Base-by-base conservation (phyloP, 2,113 vertebrate species). In the Prionailurus viverrinus region DNA sequence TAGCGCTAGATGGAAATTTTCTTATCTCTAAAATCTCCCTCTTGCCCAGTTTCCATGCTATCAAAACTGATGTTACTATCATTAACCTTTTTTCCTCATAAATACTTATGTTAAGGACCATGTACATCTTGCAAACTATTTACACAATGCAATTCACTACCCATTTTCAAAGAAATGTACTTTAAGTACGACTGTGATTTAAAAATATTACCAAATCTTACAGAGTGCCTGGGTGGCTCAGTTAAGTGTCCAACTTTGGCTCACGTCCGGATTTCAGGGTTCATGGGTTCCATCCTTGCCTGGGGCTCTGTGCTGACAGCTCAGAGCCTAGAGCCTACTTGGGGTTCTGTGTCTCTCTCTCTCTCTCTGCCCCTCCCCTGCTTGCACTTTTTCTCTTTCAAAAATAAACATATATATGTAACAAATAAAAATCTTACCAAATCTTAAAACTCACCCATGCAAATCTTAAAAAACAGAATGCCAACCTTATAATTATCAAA, bases 401-500 rank as follows among this genome's bases (percentile, higher is more conserved):
- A 61, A 61, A 61, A 61, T 23, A 61, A 61, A 61, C 7, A 16
- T 18, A 9, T 55, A 16, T 16, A 78, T 23, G 90, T 1, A 4
- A 14, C 13, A 76, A 79, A 71, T 95, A 53, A 92, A 90, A 86
- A 78, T 31, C 92, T 1, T 4, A 14, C 18, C 82, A 79, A 73
- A 73, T 48, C 58, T 92, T 63, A 68, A 51, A 68, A 88, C 29
- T 69, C 66, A 86, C 55, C 33, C 21, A 61, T 9, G 33, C 39
- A 88, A 89, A 92, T 66, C 68, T 4, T 83, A 66, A 89, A 94
- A 95, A 82, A 78, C 53, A 66, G 86, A 95, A 90, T 65, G 86
- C 25, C 41, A 55, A 91, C n/a, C 36, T 85, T 91, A 76, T 36
- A 83, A 58, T 55, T 36, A 31, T 33, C n/a, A 61, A 48, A 39